A percentile compares a stretch with the other conserved stretches of the same genome.
phyloP scores from a whole-genome alignment of 2,888 invertebrate genomes.

The Fabriciana adippe region DNA sequence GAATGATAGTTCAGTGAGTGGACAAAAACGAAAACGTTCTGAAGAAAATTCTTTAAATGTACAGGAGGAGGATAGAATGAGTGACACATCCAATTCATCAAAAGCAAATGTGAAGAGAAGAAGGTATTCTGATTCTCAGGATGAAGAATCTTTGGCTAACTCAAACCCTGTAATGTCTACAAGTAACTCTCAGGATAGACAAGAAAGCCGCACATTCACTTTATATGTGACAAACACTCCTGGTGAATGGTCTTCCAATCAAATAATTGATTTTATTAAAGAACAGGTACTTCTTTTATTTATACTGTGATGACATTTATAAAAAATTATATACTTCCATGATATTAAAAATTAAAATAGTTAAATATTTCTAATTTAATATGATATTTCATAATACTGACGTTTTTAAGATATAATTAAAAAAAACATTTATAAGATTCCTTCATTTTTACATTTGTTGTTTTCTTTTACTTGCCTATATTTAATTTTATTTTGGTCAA shows the following conservation, averaged over 20 bases:
- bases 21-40: conserved; percentile 28
- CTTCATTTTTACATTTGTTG: too few relatives aligned
- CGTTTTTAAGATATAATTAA: too few relatives aligned
- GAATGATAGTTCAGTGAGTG: conserved; percentile 13
- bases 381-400: too few relatives aligned
- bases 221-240: conserved; percentile 33
- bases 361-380: too few relatives aligned
- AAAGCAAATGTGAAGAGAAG: conserved; percentile 33
- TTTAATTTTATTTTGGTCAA: neutral
- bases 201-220: conserved; percentile 9
- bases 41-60: conserved; percentile 24
- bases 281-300: conserved; percentile 30
- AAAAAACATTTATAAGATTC: too few relatives aligned
- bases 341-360: too few relatives aligned
- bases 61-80: conserved; percentile 27
- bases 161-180: conserved; percentile 3
- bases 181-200: conserved; percentile 3
- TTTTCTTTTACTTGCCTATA: neutral
- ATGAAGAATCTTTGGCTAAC: conserved; percentile 12
- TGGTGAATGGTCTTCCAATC: conserved; percentile 36
- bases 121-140: conserved; percentile 32
- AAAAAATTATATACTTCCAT: too few relatives aligned
- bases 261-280: conserved; percentile 38
- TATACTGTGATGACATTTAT: neutral
- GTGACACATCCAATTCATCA: conserved; percentile 29